phyloP scores from a whole-genome alignment of 2,113 vertebrate species.

The Pycnonotus jocosus region DNA sequence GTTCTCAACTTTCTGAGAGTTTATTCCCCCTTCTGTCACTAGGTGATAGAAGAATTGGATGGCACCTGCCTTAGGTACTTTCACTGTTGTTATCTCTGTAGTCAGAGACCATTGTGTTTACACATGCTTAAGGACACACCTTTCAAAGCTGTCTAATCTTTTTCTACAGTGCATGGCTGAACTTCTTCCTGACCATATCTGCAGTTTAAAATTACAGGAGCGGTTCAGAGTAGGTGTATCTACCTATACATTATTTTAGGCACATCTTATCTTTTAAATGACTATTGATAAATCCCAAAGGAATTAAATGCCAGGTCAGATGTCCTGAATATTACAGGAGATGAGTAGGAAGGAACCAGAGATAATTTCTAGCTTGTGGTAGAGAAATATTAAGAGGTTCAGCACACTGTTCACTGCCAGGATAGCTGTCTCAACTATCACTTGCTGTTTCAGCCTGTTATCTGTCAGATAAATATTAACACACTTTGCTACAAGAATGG shows the following conservation, averaged over 20 bases:
- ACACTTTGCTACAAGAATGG: neutral
- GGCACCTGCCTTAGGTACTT: neutral
- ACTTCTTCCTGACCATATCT: conserved; percentile 3
- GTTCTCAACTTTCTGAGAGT: neutral
- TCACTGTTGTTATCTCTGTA: conserved; percentile 8
- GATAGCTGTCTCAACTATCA: neutral
- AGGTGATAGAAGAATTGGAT: neutral
- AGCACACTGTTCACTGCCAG: neutral
- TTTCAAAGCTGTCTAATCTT: conserved; percentile 13
- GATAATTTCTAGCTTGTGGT: neutral
- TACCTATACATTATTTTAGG: neutral
- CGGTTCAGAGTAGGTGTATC: neutral
- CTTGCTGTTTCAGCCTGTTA: neutral
- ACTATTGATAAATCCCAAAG: neutral
- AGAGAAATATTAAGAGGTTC: neutral
- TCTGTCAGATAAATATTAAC: neutral
- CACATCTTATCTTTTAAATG: neutral
- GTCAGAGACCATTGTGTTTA: neutral
- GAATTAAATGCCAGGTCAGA: neutral
- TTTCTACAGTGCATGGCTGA: neutral
- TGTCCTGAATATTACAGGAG: neutral
- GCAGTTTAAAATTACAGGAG: neutral
- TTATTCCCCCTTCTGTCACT: neutral
- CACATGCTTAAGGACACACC: neutral
- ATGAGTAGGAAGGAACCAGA: neutral